These are phyloP conservation scores for Miltochrista miniata DNA, from an alignment of 2,888 invertebrate species.

Conservation along the genomic window DNA sequence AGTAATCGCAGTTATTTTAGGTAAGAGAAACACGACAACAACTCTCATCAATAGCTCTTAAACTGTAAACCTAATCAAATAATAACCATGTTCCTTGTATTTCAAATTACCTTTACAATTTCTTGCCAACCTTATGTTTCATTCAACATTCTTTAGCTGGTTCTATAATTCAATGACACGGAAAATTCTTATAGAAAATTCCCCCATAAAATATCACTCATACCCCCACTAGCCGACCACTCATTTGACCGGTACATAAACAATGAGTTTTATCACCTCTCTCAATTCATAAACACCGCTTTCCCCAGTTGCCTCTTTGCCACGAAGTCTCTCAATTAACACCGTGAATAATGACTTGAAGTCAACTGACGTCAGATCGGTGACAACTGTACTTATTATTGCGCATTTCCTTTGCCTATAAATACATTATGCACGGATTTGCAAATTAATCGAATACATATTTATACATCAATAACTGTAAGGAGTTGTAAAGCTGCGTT, in stretches of 20 bases:
- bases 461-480: too few species aligned
- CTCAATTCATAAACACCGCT: conserved; percentile 12
- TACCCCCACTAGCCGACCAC: neutral
- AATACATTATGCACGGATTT: neutral
- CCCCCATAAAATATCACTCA: neutral
- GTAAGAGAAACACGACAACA: too few species aligned
- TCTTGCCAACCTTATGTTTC: too few species aligned
- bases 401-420: neutral
- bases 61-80: too few species aligned
- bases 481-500: too few species aligned
- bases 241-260: conserved; percentile 13
- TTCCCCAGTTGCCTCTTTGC: conserved; percentile 24
- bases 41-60: too few species aligned
- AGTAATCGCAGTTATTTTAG: too few species aligned
- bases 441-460: too few species aligned
- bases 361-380: conserved; percentile 1
- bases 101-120: too few species aligned
- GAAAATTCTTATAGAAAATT: neutral
- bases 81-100: too few species aligned
- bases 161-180: too few species aligned
- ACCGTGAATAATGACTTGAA: conserved; percentile 49
- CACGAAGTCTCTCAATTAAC: conserved; percentile 59
- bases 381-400: neutral
- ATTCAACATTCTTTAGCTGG: too few species aligned
- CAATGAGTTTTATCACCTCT: conserved; percentile 20